Conservation (phyloP, 2,113 vertebrate genomes). For the Atractosteus spatula region DNA sequence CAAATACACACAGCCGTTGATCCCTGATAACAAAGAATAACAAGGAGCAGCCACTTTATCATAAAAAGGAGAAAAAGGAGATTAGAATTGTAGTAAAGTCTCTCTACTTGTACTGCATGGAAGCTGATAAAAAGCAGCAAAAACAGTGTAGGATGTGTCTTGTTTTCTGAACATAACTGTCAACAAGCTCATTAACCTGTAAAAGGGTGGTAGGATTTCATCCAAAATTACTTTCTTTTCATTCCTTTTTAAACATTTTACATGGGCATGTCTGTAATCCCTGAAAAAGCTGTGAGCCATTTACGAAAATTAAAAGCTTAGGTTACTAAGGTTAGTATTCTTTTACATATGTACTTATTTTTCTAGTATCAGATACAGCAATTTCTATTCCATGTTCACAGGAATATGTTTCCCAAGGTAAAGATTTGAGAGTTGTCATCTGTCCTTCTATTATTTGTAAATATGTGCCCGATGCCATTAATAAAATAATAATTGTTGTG, state of each 20-base stretch:
- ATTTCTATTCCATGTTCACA: neutral
- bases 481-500: neutral
- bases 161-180: conserved; percentile 3
- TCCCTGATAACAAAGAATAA: conserved; percentile 34
- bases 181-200: conserved; percentile 25
- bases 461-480: neutral
- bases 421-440: too few species aligned
- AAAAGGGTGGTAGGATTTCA: neutral
- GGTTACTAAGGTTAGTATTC: too few species aligned
- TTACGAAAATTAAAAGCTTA: too few species aligned
- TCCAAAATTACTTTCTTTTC: neutral
- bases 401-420: neutral
- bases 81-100: conserved; percentile 35
- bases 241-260: too few species aligned
- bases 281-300: too few species aligned
- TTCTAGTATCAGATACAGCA: neutral
- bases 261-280: too few species aligned
- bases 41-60: conserved; percentile 34
- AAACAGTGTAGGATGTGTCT: neutral
- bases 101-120: conserved; percentile 30
- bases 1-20: conserved; percentile 11
- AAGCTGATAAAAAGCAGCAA: conserved; percentile 32
- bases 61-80: conserved; percentile 30
- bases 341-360: too few species aligned
- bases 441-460: neutral